Evolutionary conservation across 2,797 vertebrate species (phyloP).

Genomic region (Leptoclinus maculatus): DNA sequence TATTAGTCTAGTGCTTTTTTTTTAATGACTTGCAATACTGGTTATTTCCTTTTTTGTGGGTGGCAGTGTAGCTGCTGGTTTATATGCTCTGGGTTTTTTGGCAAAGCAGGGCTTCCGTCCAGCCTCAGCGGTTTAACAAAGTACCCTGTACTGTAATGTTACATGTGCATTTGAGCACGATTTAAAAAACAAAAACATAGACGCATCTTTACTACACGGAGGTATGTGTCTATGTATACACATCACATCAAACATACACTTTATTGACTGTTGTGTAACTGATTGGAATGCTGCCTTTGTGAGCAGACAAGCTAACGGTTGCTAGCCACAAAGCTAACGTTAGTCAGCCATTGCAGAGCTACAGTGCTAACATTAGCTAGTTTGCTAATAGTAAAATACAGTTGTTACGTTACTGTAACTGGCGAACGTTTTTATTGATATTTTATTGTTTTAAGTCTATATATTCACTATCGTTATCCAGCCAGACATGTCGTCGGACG

Average conservation of each 20-base stretch:
- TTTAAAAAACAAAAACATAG: background rate
- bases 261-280: accelerated
- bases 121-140: background rate
- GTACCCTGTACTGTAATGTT: background rate
- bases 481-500: conserved; percentile 84
- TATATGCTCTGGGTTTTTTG: background rate
- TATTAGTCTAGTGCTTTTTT: background rate
- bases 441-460: background rate
- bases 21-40: background rate
- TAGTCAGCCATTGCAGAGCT: background rate
- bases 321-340: conserved; percentile 35
- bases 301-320: background rate
- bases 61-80: conserved; percentile 27
- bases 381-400: background rate
- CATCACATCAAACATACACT: background rate
- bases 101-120: conserved; percentile 56
- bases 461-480: background rate
- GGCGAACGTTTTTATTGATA: accelerated
- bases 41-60: background rate
- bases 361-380: conserved; percentile 34
- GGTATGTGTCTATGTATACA: conserved; percentile 5
- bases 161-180: background rate
- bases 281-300: background rate
- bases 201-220: background rate
- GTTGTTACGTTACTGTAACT: no score